phyloP scores from a whole-genome alignment of 2,888 invertebrate species.

The Bellardia bayeri region DNA sequence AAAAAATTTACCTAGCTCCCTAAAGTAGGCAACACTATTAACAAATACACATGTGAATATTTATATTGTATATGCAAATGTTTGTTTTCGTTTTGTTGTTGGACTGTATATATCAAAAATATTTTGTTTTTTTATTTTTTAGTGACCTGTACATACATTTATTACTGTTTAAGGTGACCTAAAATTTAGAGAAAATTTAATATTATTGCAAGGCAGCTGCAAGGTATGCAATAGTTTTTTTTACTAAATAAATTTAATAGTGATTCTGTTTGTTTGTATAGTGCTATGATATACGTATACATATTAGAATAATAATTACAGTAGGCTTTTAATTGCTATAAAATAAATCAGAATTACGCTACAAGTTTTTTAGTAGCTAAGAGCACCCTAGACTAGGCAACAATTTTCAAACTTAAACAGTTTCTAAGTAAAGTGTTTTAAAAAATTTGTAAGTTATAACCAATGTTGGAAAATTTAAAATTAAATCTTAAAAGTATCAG shows the following conservation, averaged over 20 bases:
- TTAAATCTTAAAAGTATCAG: too few species aligned
- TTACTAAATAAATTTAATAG: not conserved
- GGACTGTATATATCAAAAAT: not conserved
- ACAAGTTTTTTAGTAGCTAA: not conserved
- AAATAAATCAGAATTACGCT: too few species aligned
- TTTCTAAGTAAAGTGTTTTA: too few species aligned
- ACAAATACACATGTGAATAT: not conserved
- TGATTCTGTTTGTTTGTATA: too few species aligned
- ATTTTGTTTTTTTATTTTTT: not conserved
- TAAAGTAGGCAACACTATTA: constrained; percentile 25
- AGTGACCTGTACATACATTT: constrained; percentile 1
- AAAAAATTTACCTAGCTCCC: not conserved
- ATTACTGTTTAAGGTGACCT: constrained; percentile 18
- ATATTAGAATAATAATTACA: too few species aligned
- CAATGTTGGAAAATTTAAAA: too few species aligned
- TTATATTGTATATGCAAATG: not conserved
- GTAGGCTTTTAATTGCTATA: too few species aligned
- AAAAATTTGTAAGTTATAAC: too few species aligned
- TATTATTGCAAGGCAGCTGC: not conserved
- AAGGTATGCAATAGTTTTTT: not conserved
- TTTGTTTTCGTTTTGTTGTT: not conserved
- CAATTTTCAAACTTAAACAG: not conserved
- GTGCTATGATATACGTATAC: too few species aligned
- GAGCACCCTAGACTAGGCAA: not conserved
- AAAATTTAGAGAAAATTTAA: not conserved